Evolutionary conservation across 1,140 invertebrate genomes (phyloP), one percentile per base, ranked within the genome.

Genomic region (Drosophila elegans): DNA sequence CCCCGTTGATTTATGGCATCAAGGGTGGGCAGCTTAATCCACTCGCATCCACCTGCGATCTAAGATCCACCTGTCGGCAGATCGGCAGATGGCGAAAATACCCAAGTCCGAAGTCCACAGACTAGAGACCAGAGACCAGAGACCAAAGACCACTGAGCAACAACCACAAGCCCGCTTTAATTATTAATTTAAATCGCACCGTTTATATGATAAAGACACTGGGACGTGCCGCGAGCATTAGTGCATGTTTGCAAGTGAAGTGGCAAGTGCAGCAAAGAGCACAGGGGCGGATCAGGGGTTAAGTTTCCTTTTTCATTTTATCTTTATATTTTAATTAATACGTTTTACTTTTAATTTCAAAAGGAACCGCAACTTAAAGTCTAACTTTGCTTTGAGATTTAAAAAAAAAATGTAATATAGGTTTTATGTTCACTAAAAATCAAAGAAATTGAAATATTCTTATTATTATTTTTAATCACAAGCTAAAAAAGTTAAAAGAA

Each of bases 141-240:
- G 34, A 45, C 54, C 3, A 38, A 21, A 21, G 42, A 21, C 29
- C 39, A n/a, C 11, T 12, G 38, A 29, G 29, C 34, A 36, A 36
- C 68, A 67, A 73, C 75, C 48, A 52, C 61, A 52, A 79, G 63
- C 64, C 56, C 21, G 46, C 56, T 66, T 82, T 88, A 88, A 86
- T 86, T 86, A 86, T 86, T 86, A 86, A 86, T 86, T 88, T 86
- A 86, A 86, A 86, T 79, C 82, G 83, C 75, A 88, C 83, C 82
- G 83, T 85, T 85, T 85, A 85, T 85, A 88, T 85, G 82, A 85
- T 85, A 88, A 85, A 85, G 78, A 86, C 79, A 82, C 78, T 88
- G 78, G 75, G 74, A 82, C 81, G 78, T 82, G 78, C 82, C 82
- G 79, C 74, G 81, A 78, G 82, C 82, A 88, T 78, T 78, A 77